phyloP scores from a whole-genome alignment of 2,888 invertebrate genomes.

The Tinea semifulvella region DNA sequence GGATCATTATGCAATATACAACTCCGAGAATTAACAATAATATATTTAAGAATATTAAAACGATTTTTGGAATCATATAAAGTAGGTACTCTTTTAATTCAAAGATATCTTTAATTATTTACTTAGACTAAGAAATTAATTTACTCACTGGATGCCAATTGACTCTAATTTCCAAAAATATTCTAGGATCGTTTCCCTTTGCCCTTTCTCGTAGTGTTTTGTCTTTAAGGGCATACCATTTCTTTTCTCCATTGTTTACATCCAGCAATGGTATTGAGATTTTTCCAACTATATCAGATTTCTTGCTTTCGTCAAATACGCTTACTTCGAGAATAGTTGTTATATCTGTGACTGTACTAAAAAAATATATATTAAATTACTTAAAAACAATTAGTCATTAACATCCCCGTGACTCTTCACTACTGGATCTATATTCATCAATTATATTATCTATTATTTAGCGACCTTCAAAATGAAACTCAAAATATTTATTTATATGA shows the following conservation, averaged over 20 bases:
- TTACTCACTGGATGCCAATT: conserved; percentile 84
- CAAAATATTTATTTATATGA: too few species aligned
- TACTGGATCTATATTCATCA: too few species aligned
- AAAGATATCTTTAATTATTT: too few species aligned
- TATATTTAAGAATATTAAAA: too few species aligned
- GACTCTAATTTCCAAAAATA: conserved; percentile 88
- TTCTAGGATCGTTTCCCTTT: conserved; percentile 84
- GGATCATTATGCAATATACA: too few species aligned
- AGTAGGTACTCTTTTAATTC: too few species aligned
- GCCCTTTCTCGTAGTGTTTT: conserved; percentile 83
- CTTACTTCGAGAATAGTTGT: conserved; percentile 92
- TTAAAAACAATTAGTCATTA: too few species aligned
- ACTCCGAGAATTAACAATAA: too few species aligned
- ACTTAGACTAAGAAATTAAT: not conserved
- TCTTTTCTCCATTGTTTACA: conserved; percentile 84
- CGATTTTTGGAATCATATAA: too few species aligned
- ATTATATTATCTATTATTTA: too few species aligned
- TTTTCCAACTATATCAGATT: conserved; percentile 93
- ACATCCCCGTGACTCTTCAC: too few species aligned
- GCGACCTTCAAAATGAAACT: too few species aligned
- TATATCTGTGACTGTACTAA: conserved; percentile 86
- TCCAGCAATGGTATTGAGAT: conserved; percentile 85
- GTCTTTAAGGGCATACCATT: conserved; percentile 96
- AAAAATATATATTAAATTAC: conserved; percentile 23
- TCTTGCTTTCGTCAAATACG: conserved; percentile 95